Evolutionary conservation across 2,888 invertebrate species (phyloP).

Genomic region (Lycophotia porphyrea): DNA sequence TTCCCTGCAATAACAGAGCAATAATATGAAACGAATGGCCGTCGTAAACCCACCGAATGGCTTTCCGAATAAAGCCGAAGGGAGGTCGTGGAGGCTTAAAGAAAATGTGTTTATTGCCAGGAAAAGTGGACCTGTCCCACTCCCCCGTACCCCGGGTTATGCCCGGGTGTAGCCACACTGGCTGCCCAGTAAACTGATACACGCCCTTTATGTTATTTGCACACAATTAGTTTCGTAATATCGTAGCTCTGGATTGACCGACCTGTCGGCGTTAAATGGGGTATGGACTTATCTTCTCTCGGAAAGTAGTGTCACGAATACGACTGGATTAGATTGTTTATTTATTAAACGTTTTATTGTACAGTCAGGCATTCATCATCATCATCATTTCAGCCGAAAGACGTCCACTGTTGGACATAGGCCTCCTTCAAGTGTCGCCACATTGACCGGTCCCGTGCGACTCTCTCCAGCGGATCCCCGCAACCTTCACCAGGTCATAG

Average conservation of each 20-base stretch:
- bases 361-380: too few relatives aligned
- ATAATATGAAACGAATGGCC: slow-evolving; percentile 82
- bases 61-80: slow-evolving; percentile 81
- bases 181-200: slow-evolving; percentile 70
- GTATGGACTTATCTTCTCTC: background rate
- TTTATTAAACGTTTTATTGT: background rate
- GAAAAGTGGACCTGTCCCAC: slow-evolving; percentile 63
- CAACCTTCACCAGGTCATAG: too few relatives aligned
- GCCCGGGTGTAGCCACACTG: slow-evolving; percentile 61
- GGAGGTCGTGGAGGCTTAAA: slow-evolving; percentile 76
- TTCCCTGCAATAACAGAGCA: slow-evolving; percentile 79
- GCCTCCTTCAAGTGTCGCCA: too few relatives aligned
- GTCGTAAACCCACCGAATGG: slow-evolving; percentile 82
- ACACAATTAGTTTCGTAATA: slow-evolving; percentile 65
- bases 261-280: slow-evolving; percentile 28
- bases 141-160: slow-evolving; percentile 15
- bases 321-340: background rate
- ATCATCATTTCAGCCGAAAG: too few relatives aligned
- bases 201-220: slow-evolving; percentile 68
- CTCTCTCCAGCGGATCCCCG: too few relatives aligned
- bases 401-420: too few relatives aligned
- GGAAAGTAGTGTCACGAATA: background rate
- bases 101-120: slow-evolving; percentile 79
- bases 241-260: slow-evolving; percentile 72
- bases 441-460: too few relatives aligned